Base-by-base conservation (phyloP, 2,113 vertebrate genomes). In the Scortum barcoo region DNA sequence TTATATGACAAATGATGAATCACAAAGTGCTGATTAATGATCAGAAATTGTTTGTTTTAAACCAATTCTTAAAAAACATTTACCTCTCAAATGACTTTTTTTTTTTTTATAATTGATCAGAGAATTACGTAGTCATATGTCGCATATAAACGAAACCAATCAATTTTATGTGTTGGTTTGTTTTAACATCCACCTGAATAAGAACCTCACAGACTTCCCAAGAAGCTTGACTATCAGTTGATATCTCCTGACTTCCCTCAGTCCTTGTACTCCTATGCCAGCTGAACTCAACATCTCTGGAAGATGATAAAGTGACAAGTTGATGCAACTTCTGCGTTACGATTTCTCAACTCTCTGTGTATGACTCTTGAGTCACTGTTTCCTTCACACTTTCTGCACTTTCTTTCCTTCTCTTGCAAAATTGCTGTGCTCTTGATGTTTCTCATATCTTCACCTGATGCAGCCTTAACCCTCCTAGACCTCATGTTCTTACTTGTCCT, bases 251-350 rank as follows among this genome's bases (percentile, higher is more conserved):
- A 8, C 2, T 63, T 77, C 67, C 72, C 22, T 30, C 1, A 65
- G 40, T 22, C 24, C 16, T 61, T 51, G 30, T 71, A 58, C 20
- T 54, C 22, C 63, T 38, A 51, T 54, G 48, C 44, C 44, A 54
- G 26, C 13, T 73, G 28, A 80, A 71, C 24, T 67, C 57, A 22
- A 48, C 28, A 54, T 66, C 33, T 80, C 40, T 58, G 36, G 42
- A 68, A 83, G 38, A 4, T 40, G 44, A 0, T 30, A 56, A 6
- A 9, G 63, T 75, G 53, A 71, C 46, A 71, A 19, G 30, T 61
- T 83, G 63, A 89, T 80, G 72, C 44, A 83, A 73, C 77, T 65
- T 65, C 50, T 60, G n/a, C 46, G 7, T 65, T 56, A 30, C 40
- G 16, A 69, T 83, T 68, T 85, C 66, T 70, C 56, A 80, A 6